phyloP scores from a whole-genome alignment of 35 echinoderm and acorn worm genomes.

The Eucidaris tribuloides region DNA sequence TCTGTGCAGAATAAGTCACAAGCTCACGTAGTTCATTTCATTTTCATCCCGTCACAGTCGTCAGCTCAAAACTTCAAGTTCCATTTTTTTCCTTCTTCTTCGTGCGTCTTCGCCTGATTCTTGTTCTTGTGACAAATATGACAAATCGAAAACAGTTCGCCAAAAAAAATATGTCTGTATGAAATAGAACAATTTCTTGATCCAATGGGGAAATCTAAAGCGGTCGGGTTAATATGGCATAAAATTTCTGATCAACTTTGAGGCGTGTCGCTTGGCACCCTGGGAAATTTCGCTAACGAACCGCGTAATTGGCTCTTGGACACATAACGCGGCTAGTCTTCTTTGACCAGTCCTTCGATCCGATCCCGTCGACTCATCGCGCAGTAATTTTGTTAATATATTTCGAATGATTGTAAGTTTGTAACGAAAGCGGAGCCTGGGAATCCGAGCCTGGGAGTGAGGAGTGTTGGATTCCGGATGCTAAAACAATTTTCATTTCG shows the following conservation, averaged over 20 bases:
- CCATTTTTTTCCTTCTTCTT: no score
- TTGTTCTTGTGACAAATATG: no score
- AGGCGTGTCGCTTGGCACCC: constrained; percentile 27
- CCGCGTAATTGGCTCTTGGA: constrained; percentile 36
- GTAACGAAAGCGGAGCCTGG: no score
- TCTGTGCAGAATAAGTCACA: no score
- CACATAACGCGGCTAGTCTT: constrained; percentile 9
- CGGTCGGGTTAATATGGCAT: constrained; percentile 25
- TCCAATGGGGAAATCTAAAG: constrained; percentile 8
- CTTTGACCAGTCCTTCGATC: constrained; percentile 17
- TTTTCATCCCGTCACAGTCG: no score
- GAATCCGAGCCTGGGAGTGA: background rate
- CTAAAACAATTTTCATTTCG: constrained; percentile 33
- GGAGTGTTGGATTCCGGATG: constrained; percentile 1
- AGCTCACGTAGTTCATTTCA: no score
- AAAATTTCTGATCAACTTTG: constrained; percentile 39
- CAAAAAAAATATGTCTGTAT: no score
- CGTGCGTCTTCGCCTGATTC: no score
- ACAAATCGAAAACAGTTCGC: no score
- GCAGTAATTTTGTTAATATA: no score
- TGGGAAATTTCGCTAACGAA: constrained; percentile 38
- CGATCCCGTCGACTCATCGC: constrained; percentile 28
- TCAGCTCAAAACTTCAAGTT: no score
- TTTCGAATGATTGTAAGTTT: no score
- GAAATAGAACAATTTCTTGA: constrained; percentile 1